phyloP scores from a whole-genome alignment of 2,797 vertebrate genomes.

The Phaenicophaeus curvirostris region DNA sequence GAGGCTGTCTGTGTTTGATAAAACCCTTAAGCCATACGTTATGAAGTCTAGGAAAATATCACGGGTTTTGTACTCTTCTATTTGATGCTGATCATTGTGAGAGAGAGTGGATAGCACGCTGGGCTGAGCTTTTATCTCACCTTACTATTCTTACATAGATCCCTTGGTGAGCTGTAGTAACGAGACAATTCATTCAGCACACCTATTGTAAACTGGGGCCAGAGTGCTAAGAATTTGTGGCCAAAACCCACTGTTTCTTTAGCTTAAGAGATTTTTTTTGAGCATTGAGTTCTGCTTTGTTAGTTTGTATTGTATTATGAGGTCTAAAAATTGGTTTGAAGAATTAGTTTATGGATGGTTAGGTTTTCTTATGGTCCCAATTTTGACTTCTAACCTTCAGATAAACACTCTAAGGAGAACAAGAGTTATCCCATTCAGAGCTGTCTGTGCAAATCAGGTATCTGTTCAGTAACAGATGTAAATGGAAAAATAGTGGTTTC shows the following conservation, averaged over 20 bases:
- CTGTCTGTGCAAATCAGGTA: not conserved
- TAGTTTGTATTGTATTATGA: not conserved
- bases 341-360: not conserved
- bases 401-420: not conserved
- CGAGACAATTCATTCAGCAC: not conserved
- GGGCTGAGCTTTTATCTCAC: not conserved
- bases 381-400: not conserved
- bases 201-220: not conserved
- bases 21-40: not conserved
- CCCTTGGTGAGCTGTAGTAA: not conserved
- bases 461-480: not conserved
- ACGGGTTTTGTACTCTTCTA: accelerated
- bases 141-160: not conserved
- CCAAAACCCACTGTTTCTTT: not conserved
- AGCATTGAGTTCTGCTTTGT: accelerated
- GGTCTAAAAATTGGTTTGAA: not conserved
- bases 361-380: not conserved
- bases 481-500: not conserved
- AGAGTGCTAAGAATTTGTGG: not conserved
- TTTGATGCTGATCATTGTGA: not conserved
- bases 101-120: not conserved
- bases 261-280: not conserved
- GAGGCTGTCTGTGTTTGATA: not conserved
- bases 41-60: not conserved
- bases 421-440: not conserved